Conservation (phyloP, 2,797 vertebrate genomes). For the Discoglossus pictus region DNA sequence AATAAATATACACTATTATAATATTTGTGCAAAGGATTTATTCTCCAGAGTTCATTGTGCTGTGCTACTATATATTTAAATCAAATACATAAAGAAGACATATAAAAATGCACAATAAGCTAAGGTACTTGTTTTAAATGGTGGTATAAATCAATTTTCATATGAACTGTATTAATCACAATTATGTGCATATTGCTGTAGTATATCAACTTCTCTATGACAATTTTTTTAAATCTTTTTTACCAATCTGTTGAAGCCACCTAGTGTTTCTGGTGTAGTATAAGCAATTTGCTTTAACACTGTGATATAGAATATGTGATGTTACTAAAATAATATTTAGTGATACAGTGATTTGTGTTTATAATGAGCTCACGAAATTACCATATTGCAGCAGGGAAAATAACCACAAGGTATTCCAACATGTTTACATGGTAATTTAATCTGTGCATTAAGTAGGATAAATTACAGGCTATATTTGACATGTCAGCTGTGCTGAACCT, state of each 20-base stretch:
- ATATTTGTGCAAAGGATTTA: background rate
- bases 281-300: constrained; percentile 20
- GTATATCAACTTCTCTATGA: constrained; percentile 16
- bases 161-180: background rate
- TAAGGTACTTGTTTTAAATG: constrained; percentile 1
- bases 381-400: too few species aligned
- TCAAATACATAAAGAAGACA: background rate
- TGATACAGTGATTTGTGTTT: too few species aligned
- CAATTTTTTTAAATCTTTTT: constrained; percentile 8
- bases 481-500: too few species aligned
- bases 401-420: too few species aligned
- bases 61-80: constrained; percentile 1
- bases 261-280: constrained; percentile 15
- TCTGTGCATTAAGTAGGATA: too few species aligned
- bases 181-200: constrained; percentile 5
- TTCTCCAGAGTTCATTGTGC: background rate
- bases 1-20: background rate
- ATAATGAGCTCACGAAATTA: too few species aligned
- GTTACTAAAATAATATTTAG: too few species aligned
- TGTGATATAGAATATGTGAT: too few species aligned
- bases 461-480: too few species aligned
- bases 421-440: too few species aligned
- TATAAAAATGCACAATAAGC: background rate
- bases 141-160: constrained; percentile 1
- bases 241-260: constrained; percentile 30